These are phyloP conservation scores for Drosophila punjabiensis DNA, from an alignment of 1,140 invertebrate genomes.

Conservation along the genomic window DNA sequence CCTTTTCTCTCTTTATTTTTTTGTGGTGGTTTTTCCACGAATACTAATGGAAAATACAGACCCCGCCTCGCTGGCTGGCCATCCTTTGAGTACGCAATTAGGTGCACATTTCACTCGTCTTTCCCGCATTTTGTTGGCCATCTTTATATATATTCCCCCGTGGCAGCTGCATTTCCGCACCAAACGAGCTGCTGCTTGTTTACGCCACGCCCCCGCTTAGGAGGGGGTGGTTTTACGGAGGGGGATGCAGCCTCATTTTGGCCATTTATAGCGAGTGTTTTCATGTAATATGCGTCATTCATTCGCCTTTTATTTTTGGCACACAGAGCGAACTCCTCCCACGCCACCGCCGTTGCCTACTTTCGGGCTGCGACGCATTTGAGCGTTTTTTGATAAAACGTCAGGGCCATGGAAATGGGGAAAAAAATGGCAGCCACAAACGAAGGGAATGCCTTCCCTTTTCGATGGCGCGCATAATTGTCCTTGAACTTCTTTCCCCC, in stretches of 20 bases:
- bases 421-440: slow-evolving; percentile 12
- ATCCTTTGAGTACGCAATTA: slow-evolving; percentile 60
- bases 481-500: slow-evolving; percentile 49
- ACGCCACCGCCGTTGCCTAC: slow-evolving; percentile 37
- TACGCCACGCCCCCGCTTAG: slow-evolving; percentile 29
- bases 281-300: slow-evolving; percentile 56
- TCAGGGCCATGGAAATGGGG: slow-evolving; percentile 35
- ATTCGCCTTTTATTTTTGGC: slow-evolving; percentile 58
- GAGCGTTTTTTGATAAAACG: slow-evolving; percentile 47
- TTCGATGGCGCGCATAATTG: slow-evolving; percentile 38
- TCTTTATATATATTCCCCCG: slow-evolving; percentile 25
- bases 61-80: background rate
- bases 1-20: background rate
- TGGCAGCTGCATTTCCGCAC: slow-evolving; percentile 49
- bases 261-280: slow-evolving; percentile 40
- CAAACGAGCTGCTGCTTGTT: slow-evolving; percentile 62
- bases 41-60: slow-evolving; percentile 20
- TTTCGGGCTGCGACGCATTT: slow-evolving; percentile 57
- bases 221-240: background rate
- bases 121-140: slow-evolving; percentile 24
- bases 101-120: slow-evolving; percentile 43
- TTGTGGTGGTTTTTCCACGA: slow-evolving; percentile 6
- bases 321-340: slow-evolving; percentile 24
- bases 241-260: slow-evolving; percentile 17
- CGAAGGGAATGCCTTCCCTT: slow-evolving; percentile 4